Percentiles rank a stretch among this genome's conserved stretches.
Evolutionary conservation across 2,113 vertebrate species (phyloP).

Genomic region (Merops nubicus): DNA sequence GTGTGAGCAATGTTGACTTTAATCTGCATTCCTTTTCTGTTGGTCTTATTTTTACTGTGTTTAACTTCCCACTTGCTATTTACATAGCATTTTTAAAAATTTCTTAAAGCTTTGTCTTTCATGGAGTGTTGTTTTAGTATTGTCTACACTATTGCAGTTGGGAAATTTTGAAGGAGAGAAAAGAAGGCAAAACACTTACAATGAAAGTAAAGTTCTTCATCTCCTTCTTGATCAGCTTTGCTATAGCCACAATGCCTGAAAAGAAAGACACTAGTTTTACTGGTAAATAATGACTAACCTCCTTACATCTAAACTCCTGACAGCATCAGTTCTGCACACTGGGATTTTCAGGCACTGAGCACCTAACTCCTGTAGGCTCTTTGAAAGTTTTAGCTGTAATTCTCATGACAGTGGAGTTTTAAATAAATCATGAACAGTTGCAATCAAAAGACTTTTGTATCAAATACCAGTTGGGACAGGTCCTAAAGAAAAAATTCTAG

Average conservation of each 20-base stretch:
- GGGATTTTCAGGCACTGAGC: slow-evolving; percentile 14
- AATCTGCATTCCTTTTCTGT: slow-evolving; percentile 24
- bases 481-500: background rate
- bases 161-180: background rate
- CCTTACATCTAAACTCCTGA: background rate
- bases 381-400: slow-evolving; percentile 29
- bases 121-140: slow-evolving; percentile 25
- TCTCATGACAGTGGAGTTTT: slow-evolving; percentile 31
- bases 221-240: slow-evolving; percentile 98
- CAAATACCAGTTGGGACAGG: slow-evolving; percentile 1
- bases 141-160: slow-evolving; percentile 9
- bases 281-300: slow-evolving; percentile 4
- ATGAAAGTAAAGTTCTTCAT: slow-evolving; percentile 99
- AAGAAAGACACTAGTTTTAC: slow-evolving; percentile 20
- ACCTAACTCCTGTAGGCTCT: slow-evolving; percentile 22
- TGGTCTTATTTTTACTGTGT: slow-evolving; percentile 35
- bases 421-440: slow-evolving; percentile 53
- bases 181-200: slow-evolving; percentile 91
- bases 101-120: slow-evolving; percentile 6
- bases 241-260: slow-evolving; percentile 96
- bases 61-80: slow-evolving; percentile 27
- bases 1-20: slow-evolving; percentile 28
- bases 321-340: background rate
- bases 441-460: slow-evolving; percentile 21
- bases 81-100: slow-evolving; percentile 29